These are phyloP conservation scores for Drymodes brunneopygia DNA, from an alignment of 2,113 vertebrate genomes.

Conservation along the genomic window DNA sequence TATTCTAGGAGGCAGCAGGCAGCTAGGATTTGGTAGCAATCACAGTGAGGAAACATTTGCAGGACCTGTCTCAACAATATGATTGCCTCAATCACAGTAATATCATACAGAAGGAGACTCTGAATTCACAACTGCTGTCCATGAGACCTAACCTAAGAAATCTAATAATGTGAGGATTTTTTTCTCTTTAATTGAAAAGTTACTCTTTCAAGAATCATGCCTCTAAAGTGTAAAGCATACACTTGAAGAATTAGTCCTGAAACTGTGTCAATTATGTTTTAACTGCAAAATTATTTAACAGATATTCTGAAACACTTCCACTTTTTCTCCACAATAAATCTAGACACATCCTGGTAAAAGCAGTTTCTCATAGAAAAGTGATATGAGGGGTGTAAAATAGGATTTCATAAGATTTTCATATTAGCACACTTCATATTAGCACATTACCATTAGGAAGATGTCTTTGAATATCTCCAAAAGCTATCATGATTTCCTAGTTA, in stretches of 20 bases:
- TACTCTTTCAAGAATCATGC: neutral
- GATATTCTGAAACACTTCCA: neutral
- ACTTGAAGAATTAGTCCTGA: neutral
- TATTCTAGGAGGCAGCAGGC: constrained; percentile 54
- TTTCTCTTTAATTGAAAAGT: neutral
- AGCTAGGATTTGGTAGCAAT: constrained; percentile 43
- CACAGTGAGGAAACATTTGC: constrained; percentile 31
- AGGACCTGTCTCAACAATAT: constrained; percentile 45
- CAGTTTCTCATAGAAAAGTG: neutral
- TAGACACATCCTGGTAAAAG: neutral
- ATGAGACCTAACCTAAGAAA: neutral
- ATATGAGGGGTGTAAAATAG: neutral
- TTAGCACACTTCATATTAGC: neutral
- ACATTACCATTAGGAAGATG: neutral
- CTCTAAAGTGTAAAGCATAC: neutral
- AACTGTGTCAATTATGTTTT: neutral
- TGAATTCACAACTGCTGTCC: neutral
- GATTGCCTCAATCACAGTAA: neutral
- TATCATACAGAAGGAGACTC: neutral
- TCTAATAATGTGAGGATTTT: neutral
- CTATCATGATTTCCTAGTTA: neutral
- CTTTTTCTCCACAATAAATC: neutral
- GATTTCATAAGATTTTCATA: neutral
- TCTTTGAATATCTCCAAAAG: neutral
- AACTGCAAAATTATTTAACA: neutral